These are phyloP conservation scores for Schrankia costaestrigalis DNA, from an alignment of 2,888 invertebrate genomes.

Conservation along the genomic window DNA sequence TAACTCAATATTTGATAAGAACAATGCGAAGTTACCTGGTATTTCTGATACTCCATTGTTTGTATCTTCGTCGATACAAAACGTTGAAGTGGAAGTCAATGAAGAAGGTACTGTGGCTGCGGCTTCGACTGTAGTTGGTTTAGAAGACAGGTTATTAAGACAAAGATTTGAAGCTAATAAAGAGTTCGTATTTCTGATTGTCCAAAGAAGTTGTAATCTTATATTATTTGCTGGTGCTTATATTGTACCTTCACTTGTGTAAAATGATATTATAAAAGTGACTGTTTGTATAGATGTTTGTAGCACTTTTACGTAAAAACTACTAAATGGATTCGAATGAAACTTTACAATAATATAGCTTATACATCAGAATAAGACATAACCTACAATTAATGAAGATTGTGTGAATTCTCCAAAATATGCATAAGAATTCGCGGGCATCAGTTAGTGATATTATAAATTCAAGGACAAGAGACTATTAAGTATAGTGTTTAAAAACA, in stretches of 20 bases:
- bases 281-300: no score
- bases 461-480: no score
- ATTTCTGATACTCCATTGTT: constrained; percentile 79
- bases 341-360: no score
- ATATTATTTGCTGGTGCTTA: constrained; percentile 83
- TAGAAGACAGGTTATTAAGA: constrained; percentile 65
- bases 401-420: no score
- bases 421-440: no score
- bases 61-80: constrained; percentile 83
- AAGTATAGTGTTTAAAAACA: no score
- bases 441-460: no score
- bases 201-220: constrained; percentile 80
- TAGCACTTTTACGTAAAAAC: no score
- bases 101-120: constrained; percentile 88
- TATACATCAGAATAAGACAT: no score
- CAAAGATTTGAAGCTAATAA: constrained; percentile 83
- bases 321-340: no score
- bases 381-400: no score
- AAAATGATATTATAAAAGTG: constrained; percentile 1
- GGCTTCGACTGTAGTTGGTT: constrained; percentile 77
- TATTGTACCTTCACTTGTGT: constrained; percentile 47
- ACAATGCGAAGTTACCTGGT: constrained; percentile 80
- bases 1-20: constrained; percentile 81
- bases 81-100: constrained; percentile 85
- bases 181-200: constrained; percentile 84